Percentiles rank a stretch among this genome's conserved stretches.
Evolutionary conservation across 2,113 vertebrate species (phyloP).

Genomic region (Misgurnus anguillicaudatus): DNA sequence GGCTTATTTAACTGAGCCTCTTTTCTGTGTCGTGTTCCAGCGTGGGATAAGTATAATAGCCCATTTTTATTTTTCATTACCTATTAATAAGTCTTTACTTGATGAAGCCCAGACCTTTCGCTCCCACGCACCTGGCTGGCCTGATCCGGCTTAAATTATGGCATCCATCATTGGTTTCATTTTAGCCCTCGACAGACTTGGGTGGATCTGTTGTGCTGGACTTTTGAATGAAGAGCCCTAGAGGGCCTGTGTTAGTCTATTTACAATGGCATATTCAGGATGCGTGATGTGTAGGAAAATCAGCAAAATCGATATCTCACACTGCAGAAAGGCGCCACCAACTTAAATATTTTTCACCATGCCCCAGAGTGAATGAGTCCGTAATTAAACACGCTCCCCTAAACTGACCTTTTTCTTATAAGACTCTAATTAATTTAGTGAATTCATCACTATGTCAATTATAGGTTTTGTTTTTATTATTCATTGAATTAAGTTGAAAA

Average conservation of each 20-base stretch:
- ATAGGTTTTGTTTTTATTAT: no score
- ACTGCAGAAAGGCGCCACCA: background rate
- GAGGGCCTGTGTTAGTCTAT: conserved; percentile 1
- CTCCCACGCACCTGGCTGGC: conserved; percentile 30
- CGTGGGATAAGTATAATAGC: conserved; percentile 17
- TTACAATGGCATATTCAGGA: conserved; percentile 13
- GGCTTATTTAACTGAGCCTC: conserved; percentile 32
- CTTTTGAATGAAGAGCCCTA: background rate
- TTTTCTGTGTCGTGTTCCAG: background rate
- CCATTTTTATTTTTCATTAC: conserved; percentile 42
- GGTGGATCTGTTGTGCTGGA: background rate
- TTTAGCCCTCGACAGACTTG: background rate
- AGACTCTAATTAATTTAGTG: no score
- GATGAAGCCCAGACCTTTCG: conserved; percentile 17
- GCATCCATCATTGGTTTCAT: conserved; percentile 18
- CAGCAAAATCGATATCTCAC: background rate
- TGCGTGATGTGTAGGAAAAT: background rate
- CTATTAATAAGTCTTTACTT: conserved; percentile 38
- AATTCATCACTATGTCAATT: no score
- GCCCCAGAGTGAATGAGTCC: no score
- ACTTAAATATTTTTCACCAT: no score
- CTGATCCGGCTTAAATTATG: conserved; percentile 22
- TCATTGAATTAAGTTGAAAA: no score
- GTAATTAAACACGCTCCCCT: no score
- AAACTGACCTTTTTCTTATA: no score